Evolutionary conservation across 1,140 invertebrate species (phyloP).

Genomic region (Halotydeus destructor): DNA sequence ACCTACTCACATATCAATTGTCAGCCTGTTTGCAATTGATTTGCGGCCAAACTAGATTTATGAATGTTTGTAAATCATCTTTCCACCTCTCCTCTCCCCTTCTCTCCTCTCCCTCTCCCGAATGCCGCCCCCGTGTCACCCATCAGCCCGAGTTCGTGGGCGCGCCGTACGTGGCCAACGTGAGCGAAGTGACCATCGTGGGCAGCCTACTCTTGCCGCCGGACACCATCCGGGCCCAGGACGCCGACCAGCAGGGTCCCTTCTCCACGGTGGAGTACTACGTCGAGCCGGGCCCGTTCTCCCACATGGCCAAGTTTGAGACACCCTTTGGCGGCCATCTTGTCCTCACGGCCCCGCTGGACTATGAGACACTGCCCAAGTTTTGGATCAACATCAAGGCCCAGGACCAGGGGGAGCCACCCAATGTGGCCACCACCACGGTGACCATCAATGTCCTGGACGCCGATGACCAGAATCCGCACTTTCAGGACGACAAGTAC

Average conservation of each 20-base stretch:
- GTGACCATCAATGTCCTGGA: conserved; percentile 59
- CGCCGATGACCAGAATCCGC: conserved; percentile 76
- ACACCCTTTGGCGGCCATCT: conserved; percentile 67
- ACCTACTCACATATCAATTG: too few species aligned
- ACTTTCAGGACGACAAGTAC: conserved; percentile 52
- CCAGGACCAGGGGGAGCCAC: conserved; percentile 55
- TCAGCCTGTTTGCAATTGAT: too few species aligned
- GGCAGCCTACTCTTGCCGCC: conserved; percentile 47
- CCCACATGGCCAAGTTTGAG: conserved; percentile 57
- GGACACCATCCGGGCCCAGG: conserved; percentile 49
- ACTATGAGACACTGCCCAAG: conserved; percentile 56
- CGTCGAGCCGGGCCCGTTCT: conserved; percentile 49
- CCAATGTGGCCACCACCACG: conserved; percentile 44
- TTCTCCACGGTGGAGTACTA: conserved; percentile 70
- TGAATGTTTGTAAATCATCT: too few species aligned
- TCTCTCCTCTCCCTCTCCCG: too few species aligned
- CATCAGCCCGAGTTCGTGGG: conserved; percentile 27
- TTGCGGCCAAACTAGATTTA: too few species aligned
- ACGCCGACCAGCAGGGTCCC: conserved; percentile 66
- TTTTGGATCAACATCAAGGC: conserved; percentile 56
- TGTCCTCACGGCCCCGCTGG: conserved; percentile 51
- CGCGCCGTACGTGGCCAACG: conserved; percentile 54
- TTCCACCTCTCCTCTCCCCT: too few species aligned
- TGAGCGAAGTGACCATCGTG: conserved; percentile 59
- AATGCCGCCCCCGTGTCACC: too few species aligned